Evolutionary conservation across 2,113 vertebrate genomes (phyloP), one percentile per base, ranked within the genome.

Genomic region (Pogonocichla stellata): DNA sequence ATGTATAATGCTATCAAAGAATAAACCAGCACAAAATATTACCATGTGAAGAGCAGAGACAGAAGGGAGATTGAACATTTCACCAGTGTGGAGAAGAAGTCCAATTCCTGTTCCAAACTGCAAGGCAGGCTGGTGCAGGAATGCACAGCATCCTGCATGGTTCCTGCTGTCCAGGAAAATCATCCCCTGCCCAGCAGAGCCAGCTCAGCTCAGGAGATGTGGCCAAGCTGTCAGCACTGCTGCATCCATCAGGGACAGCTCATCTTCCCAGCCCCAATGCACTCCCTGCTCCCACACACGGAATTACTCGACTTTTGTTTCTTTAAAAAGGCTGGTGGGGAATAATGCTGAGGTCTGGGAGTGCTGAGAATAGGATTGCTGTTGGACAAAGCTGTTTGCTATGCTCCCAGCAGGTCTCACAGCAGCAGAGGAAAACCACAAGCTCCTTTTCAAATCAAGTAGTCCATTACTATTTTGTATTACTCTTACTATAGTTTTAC

Each of bases 11-110:
- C 58, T 47, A 51, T 45, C 23, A 61, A 66, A 87, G 82, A 91
- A 34, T 14, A 92, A 82, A 95, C 5, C 73, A 85, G 54, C 78
- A 54, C 66, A 80, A 85, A 92, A 80, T 93, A 95, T 66, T 91
- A 91, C 62, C 86, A 70, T 65, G 48, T 91, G 26, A 62, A 57
- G 61, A 95, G 78, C 57, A 87, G 57, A 70, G 29, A 69, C 0
- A 3, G 90, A 86, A 80, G 17, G 56, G 23, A 31, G 54, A 82
- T 89, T 92, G 64, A 82, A 31, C 20, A 10, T 77, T 88, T 80
- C 73, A 29, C 70, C 43, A 26, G 48, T 61, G 67, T 11, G 53
- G 56, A 62, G 83, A 75, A 48, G 72, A 40, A 94, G 58, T 26
- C 50, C 87, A 34, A 9, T 38, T 65, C 45, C 61, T 26, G 28